Evolutionary conservation across 2,888 invertebrate genomes (phyloP).

Genomic region (Calameuta idolon): DNA sequence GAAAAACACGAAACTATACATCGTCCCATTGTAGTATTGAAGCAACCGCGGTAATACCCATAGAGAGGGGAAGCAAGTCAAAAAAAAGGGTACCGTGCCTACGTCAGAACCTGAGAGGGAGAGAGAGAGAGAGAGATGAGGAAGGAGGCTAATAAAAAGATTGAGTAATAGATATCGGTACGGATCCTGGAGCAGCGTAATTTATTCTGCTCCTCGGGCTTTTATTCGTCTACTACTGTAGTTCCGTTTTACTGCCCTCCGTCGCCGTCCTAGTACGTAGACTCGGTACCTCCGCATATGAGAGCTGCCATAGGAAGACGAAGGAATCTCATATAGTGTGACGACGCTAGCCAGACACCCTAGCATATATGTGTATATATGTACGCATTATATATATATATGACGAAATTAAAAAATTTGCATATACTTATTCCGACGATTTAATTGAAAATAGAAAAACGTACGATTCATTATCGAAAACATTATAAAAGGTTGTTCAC

Average conservation of each 20-base stretch:
- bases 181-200: neutral
- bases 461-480: neutral
- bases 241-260: conserved; percentile 35
- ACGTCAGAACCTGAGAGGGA: no score
- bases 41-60: neutral
- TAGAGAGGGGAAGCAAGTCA: no score
- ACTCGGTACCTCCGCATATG: neutral
- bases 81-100: no score
- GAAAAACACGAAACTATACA: neutral
- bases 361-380: no score
- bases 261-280: conserved; percentile 25
- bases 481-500: neutral
- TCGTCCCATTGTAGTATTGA: neutral
- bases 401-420: neutral
- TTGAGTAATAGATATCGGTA: neutral
- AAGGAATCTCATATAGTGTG: neutral
- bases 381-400: no score
- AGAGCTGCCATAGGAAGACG: neutral
- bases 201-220: neutral
- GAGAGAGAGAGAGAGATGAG: neutral
- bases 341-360: no score
- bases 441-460: neutral
- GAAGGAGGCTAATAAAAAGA: neutral
- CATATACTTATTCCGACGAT: neutral
- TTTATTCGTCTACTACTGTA: conserved; percentile 16